Percentiles rank a stretch among this genome's conserved stretches.
Evolutionary conservation across 1,140 invertebrate species (phyloP).

Genomic region (Doryteuthis pealeii): DNA sequence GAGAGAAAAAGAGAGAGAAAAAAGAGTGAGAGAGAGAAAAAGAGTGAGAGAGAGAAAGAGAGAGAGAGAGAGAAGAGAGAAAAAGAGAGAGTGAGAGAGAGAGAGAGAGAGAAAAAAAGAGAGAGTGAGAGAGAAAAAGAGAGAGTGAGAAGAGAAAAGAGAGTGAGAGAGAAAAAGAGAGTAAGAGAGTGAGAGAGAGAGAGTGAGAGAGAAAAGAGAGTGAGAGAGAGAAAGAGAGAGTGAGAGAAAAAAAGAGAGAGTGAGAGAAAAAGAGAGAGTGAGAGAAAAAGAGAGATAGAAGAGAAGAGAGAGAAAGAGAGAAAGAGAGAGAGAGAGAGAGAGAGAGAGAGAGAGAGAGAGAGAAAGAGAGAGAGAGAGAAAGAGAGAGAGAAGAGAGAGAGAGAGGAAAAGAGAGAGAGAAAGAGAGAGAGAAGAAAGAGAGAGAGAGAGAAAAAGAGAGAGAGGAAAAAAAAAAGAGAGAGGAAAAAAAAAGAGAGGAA

Average conservation of each 20-base stretch:
- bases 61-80: not conserved
- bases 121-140: not conserved
- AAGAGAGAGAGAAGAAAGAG: not conserved
- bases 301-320: not conserved
- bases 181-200: not conserved
- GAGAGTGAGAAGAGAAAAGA: not conserved
- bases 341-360: not conserved
- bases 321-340: not conserved
- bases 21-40: no score
- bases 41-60: no score
- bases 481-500: not conserved
- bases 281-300: not conserved
- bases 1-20: no score
- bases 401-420: not conserved
- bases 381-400: no score
- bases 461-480: not conserved
- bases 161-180: not conserved
- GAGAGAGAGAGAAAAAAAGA: not conserved
- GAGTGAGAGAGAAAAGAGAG: not conserved
- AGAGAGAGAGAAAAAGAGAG: not conserved
- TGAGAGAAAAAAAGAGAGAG: not conserved
- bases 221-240: not conserved
- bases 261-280: not conserved
- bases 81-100: not conserved
- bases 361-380: not conserved